Evolutionary conservation across 2,797 vertebrate species (phyloP), one percentile per base, ranked within the genome.

Genomic region (Chelon auratus): DNA sequence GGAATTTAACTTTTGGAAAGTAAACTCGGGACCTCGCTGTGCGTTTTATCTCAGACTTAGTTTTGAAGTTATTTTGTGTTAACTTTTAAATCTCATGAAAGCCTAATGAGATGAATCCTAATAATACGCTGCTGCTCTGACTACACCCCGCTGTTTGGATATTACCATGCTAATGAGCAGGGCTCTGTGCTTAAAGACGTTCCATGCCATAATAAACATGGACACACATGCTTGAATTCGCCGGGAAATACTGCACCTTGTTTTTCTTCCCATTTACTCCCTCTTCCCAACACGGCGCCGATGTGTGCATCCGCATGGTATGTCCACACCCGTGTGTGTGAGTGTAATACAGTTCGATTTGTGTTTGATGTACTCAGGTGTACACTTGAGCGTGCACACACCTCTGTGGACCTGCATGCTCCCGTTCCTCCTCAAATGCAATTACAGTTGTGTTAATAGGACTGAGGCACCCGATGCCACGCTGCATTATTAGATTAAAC

Each of bases 31-130:
- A 61, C 53, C 69, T 81, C 9, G 26, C 78, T 81, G 75, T 72
- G 77, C 81, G 78, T 80, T 84, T 86, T 76, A 89, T 87, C 83
- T 85, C 74, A 58, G 72, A 86, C 79, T 87, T 81, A 83, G 60
- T 85, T 89, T 78, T 80, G 69, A 85, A 90, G 83, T 89, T 87
- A 84, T 92, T 92, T 86, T 45, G 74, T 75, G 79, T 90, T 92
- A 91, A 91, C 91, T 93, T 93, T 94, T 88, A 94, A 93, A 95
- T 93, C 93, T 95, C 93, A 94, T 94, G 93, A 94, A 93, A 94
- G 92, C 91, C 86, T 94, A 95, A 95, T 94, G 93, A 94, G 92
- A 91, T 93, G 93, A 91, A 94, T 93, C 91, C 85, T 90, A 89
- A 93, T 91, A 92, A 91, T 87, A 79, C 62, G 78, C 85, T 84